Evolutionary conservation across 2,113 vertebrate species (phyloP), one percentile per base, ranked within the genome.

Genomic region (Pimephales promelas): DNA sequence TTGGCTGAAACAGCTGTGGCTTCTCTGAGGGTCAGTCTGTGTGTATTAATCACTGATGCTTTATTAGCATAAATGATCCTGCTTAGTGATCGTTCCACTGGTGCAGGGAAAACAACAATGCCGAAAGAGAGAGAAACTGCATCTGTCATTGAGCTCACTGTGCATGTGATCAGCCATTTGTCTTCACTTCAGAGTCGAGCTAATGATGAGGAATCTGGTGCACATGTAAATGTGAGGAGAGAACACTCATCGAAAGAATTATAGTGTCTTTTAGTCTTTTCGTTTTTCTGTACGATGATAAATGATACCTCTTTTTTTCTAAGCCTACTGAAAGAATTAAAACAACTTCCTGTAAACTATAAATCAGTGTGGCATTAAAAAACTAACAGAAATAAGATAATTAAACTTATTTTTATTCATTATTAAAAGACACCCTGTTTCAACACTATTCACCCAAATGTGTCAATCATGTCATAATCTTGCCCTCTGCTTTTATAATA

Each of bases 41-140:
- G 96, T 95, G 94, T 97, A 96, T 95, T 96, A 99, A 99, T 99
- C 97, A 97, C 95, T 96, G 95, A 96, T 96, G 96, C 95, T 97
- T 97, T 95, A 97, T 99, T 98, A 98, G 94, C 97, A 98, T 97
- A 98, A 97, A 98, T 97, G 97, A 98, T 97, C 96, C 95, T 95
- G 94, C 94, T 94, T 95, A 96, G 94, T 96, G 95, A 96, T 96
- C 89, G 86, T 90, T 93, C 87, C 88, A 89, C 91, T 86, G 91
- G 89, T 82, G 88, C 92, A 93, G 91, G 86, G 91, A 94, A 92
- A 93, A 94, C 92, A 94, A 94, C 92, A 87, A 83, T 18, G 61
- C 28, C 18, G 77, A 73, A 76, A 73, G 85, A 74, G 78, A 82
- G 83, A 81, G 85, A 76, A 91, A 90, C 91, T 88, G 84, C 88